Conservation (phyloP, 2,113 vertebrate species). For the Alexandromys fortis region DNA sequence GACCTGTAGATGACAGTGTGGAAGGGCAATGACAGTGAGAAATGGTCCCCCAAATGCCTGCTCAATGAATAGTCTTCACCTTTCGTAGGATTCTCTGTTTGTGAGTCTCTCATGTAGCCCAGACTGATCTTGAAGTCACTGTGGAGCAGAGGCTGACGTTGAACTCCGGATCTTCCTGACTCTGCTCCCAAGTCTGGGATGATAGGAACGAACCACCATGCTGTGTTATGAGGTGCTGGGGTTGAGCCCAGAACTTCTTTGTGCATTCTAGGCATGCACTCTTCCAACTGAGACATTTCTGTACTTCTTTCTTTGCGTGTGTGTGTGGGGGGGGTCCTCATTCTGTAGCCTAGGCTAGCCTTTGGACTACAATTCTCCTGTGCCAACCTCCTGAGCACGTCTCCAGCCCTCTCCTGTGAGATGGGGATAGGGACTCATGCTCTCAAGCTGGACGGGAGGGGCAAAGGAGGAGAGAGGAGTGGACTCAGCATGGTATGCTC, state of each 20-base stretch:
- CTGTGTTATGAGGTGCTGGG: not conserved
- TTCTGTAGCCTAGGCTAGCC: not conserved
- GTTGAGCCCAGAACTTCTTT: not conserved
- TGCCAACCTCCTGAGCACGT: not conserved
- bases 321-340: fast-evolving
- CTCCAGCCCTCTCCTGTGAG: not conserved
- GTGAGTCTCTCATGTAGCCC: not conserved
- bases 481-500: not conserved
- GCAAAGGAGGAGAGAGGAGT: not conserved
- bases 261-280: not conserved
- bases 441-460: not conserved
- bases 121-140: not conserved
- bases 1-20: not conserved
- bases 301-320: not conserved
- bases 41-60: not conserved
- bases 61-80: not conserved
- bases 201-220: not conserved
- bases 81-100: not conserved
- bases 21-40: not conserved
- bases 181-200: not conserved
- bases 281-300: not conserved
- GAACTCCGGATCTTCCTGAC: not conserved
- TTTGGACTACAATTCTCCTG: not conserved
- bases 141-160: not conserved
- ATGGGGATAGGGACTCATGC: not conserved